These are phyloP conservation scores for Typhlichthys subterraneus DNA, from an alignment of 2,797 vertebrate genomes.

Conservation along the genomic window DNA sequence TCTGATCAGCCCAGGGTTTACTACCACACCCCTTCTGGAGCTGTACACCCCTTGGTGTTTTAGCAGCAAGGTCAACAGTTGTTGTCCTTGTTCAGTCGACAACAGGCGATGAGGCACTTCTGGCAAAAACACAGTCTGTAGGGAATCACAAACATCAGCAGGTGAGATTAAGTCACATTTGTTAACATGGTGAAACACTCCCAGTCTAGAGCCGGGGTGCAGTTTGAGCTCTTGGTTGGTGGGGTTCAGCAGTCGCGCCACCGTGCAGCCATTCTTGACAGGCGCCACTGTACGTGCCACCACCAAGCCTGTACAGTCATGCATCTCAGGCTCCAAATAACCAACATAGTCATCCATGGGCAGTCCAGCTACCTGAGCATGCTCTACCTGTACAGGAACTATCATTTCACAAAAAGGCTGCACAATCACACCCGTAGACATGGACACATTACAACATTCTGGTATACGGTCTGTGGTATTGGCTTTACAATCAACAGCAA, in stretches of 20 bases:
- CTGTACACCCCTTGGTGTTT: constrained; percentile 1
- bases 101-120: background rate
- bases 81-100: constrained; percentile 1
- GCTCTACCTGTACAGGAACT: background rate
- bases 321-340: background rate
- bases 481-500: background rate
- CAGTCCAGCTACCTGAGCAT: background rate
- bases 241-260: constrained; percentile 1
- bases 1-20: too few relatives aligned
- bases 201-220: background rate
- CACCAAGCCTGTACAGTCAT: background rate
- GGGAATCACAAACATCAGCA: background rate
- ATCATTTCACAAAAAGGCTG: background rate
- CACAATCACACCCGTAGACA: constrained; percentile 1
- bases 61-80: constrained; percentile 1
- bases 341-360: background rate
- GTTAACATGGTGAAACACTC: background rate
- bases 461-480: constrained; percentile 1
- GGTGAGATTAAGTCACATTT: too few relatives aligned
- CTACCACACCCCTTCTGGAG: background rate
- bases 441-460: constrained; percentile 21
- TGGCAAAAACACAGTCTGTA: background rate
- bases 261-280: background rate
- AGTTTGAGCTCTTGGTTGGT: background rate
- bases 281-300: background rate